phyloP scores from a whole-genome alignment of 2,113 vertebrate species.

The Galemys pyrenaicus region DNA sequence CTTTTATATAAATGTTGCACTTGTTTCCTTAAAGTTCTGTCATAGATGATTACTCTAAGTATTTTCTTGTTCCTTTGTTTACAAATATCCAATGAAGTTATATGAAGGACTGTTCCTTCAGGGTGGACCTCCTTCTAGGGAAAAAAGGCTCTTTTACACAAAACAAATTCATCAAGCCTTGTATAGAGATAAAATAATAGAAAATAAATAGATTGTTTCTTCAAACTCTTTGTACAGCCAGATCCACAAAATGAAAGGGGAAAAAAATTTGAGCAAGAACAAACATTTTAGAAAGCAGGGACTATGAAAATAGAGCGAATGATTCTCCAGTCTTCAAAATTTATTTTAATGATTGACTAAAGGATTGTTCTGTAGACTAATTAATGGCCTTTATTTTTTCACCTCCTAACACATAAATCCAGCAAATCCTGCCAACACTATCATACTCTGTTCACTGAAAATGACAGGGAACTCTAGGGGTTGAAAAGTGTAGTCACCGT shows the following conservation, averaged over 20 bases:
- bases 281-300: conserved; percentile 1
- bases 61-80: conserved; percentile 36
- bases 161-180: background rate
- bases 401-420: background rate
- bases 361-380: background rate
- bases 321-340: background rate
- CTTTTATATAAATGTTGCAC: conserved; percentile 30
- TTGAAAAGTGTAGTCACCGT: background rate
- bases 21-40: background rate
- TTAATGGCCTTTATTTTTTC: background rate
- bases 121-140: background rate
- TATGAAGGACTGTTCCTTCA: conserved; percentile 13
- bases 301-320: background rate
- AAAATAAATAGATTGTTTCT: background rate
- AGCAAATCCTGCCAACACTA: background rate
- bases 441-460: background rate
- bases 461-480: background rate
- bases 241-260: background rate
- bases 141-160: background rate
- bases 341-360: background rate
- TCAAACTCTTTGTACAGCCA: background rate
- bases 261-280: background rate
- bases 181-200: background rate
- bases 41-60: conserved; percentile 5
- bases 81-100: background rate